phyloP scores from a whole-genome alignment of 2,113 vertebrate species.

The Takifugu flavidus region DNA sequence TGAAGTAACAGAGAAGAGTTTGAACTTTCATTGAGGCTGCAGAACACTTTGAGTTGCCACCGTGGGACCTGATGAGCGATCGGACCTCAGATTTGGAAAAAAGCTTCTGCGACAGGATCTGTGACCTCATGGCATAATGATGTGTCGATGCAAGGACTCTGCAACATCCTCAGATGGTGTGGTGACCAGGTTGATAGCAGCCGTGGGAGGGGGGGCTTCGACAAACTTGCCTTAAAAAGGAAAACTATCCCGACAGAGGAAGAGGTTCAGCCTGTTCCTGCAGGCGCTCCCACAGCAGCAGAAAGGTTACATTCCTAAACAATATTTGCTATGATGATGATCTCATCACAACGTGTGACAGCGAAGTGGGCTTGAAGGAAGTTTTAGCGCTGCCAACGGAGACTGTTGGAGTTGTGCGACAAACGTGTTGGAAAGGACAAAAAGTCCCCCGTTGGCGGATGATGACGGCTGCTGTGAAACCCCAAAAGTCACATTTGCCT shows the following conservation, averaged over 20 bases:
- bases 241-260: constrained; percentile 73
- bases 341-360: constrained; percentile 5
- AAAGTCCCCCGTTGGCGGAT: no score
- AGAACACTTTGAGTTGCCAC: not conserved
- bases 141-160: constrained; percentile 14
- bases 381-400: not conserved
- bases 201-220: constrained; percentile 17
- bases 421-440: no score
- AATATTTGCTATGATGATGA: constrained; percentile 21
- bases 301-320: constrained; percentile 36
- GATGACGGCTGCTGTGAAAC: no score
- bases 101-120: not conserved
- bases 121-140: constrained; percentile 49
- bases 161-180: constrained; percentile 46
- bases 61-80: not conserved
- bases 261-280: constrained; percentile 17
- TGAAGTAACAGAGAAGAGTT: no score
- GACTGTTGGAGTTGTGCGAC: no score
- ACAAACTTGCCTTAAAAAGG: constrained; percentile 81
- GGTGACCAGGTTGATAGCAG: constrained; percentile 12
- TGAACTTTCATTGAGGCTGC: no score
- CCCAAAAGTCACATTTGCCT: no score
- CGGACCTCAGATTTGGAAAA: not conserved
- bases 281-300: not conserved
- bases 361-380: not conserved